Evolutionary conservation across 2,888 invertebrate genomes (phyloP), one percentile per base, ranked within the genome.

Genomic region (Choristoneura rosaceana): DNA sequence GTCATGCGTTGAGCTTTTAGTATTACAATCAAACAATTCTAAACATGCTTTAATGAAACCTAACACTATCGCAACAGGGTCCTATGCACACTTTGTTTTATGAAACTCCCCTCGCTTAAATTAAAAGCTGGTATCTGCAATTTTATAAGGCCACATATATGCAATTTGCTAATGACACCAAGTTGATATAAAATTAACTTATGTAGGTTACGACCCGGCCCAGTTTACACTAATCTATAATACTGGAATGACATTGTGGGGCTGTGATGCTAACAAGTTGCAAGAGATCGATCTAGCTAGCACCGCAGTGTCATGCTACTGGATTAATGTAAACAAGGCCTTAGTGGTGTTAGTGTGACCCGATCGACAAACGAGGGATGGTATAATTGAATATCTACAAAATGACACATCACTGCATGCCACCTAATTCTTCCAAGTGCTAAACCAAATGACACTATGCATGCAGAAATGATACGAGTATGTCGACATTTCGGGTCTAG

Each of bases 401-500:
- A 45, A 47, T 45, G 52, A 65, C 55, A 65, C 38, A 55, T 52
- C 50, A 38, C 41, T 55, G 65, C 65, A 66, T 66, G 65, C 65
- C n/a, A 52, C 17, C 33, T 43, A 41, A 43, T 17, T 38, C n/a
- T 15, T 55, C 55, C 55, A 25, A 50, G 38, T 52, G 34, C 38
- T 34, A 38, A 34, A 52, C 17, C 9, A 15, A 52, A 52, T 25
- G 41, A 41, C 41, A 45, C 25, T 66, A 15, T 15, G 55, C 73
- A 73, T 73, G 69, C 73, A 69, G n/a, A 59, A 64, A 25, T 41
- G 68, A 63, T 63, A n/a, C n/a, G n/a, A n/a, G n/a, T n/a, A 38
- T 58, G 63, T 71, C 62, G 62, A 67, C 71, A 67, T 17, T 4
- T 62, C 14, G 4, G 41, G 12, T 17, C 17, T 17, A 41, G 41